Conservation (phyloP, 2,113 vertebrate genomes). For the Tinamus guttatus region DNA sequence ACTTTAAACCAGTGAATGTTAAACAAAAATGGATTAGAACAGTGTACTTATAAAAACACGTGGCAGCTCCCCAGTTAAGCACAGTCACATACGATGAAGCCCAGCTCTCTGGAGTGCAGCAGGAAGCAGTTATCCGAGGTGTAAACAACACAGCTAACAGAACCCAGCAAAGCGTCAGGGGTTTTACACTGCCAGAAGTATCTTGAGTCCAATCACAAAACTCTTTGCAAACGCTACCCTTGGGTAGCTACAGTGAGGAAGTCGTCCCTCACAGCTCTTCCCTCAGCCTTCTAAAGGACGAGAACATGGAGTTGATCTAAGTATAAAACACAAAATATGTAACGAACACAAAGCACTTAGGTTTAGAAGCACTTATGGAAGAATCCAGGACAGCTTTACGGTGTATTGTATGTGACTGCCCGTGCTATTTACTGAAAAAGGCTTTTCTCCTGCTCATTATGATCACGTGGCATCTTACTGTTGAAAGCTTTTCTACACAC, state of each 20-base stretch:
- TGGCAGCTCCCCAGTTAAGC: not conserved
- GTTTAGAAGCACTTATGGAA: slow-evolving; percentile 49
- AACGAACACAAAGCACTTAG: slow-evolving; percentile 50
- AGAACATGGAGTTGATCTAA: not conserved
- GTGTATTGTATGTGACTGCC: not conserved
- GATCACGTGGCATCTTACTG: not conserved
- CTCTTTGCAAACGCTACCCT: not conserved
- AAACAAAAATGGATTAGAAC: slow-evolving; percentile 33
- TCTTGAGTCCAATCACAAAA: not conserved
- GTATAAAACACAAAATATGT: not conserved
- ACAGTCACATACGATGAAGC: slow-evolving; percentile 1
- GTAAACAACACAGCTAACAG: slow-evolving; percentile 7
- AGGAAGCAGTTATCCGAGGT: not conserved
- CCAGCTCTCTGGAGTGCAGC: not conserved
- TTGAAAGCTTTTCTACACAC: not conserved
- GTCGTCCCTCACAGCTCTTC: not conserved
- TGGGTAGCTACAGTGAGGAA: not conserved
- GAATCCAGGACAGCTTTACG: not conserved
- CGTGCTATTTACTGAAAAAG: not conserved
- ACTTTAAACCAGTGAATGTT: not conserved
- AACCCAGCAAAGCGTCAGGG: not conserved
- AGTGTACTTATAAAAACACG: slow-evolving; percentile 2
- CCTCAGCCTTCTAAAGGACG: not conserved
- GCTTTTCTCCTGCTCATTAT: not conserved
- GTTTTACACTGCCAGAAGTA: not conserved